Evolutionary conservation across 2,797 vertebrate species (phyloP), one percentile per base, ranked within the genome.

Genomic region (Spea hammondii): DNA sequence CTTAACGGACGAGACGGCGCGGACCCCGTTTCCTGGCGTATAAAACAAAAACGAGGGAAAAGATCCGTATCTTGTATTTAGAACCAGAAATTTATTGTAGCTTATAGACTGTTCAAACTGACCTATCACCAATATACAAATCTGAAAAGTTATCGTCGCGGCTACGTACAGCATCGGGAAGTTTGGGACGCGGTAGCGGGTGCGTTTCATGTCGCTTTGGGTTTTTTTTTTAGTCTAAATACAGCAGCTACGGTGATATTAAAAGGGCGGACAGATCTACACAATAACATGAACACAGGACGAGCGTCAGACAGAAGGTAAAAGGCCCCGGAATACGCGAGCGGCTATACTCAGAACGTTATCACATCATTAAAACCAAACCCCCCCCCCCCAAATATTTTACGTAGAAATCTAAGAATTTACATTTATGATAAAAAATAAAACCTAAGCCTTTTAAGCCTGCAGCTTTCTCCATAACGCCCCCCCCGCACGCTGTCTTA

Each of bases 191-290:
- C 88, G 89, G 90, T 89, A 88, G 85, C 85, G 85, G 92, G 88
- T 90, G 89, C 89, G 80, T 91, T 85, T 83, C 67, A 82, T 90
- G 89, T 91, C 91, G 78, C 77, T 89, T 4, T 65, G 17, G 32
- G 50, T 47, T 65, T 17, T 83, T 87, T 75, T 75, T 88, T 92
- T 92, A 87, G 85, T 88, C 90, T 90, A 90, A 90, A 91, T 91
- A 96, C 93, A 93, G 95, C 95, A 92, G 93, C 93, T 92, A 93
- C 94, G 90, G 93, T 93, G 90, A 91, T 92, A 88, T 93, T 90
- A 92, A 89, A 94, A 91, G 90, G 84, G 84, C 75, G 88, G 91
- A 90, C 86, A 93, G 86, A 86, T 92, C 93, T 96, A 95, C 92
- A 96, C 94, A 93, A 83, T 86, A 83, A 95, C 92, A 93, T 93